Conservation (phyloP, 2,888 invertebrate genomes). For the Abrostola tripartita region DNA sequence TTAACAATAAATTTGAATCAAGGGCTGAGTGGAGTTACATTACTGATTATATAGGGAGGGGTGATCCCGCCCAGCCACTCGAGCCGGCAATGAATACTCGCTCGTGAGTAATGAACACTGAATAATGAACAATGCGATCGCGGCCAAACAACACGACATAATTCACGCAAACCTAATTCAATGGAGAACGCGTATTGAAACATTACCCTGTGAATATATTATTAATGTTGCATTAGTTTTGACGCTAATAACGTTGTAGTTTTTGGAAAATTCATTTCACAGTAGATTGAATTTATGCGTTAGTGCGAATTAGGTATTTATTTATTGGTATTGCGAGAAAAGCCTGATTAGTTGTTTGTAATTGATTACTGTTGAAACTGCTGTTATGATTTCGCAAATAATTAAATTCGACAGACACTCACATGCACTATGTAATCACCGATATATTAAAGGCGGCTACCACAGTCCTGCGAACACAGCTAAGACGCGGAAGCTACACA, state of each 20-base stretch:
- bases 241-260: slow-evolving; percentile 26
- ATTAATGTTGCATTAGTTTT: slow-evolving; percentile 31
- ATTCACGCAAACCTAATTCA: slow-evolving; percentile 56
- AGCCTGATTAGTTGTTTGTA: too few species aligned
- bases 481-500: slow-evolving; percentile 34
- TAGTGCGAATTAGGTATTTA: slow-evolving; percentile 26
- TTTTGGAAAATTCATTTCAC: slow-evolving; percentile 8
- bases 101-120: slow-evolving; percentile 59
- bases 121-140: slow-evolving; percentile 57
- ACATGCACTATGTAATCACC: slow-evolving; percentile 1
- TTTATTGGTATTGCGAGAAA: background rate
- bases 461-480: slow-evolving; percentile 22
- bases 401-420: too few species aligned
- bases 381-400: too few species aligned
- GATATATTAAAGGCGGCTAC: slow-evolving; percentile 21
- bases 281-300: slow-evolving; percentile 23
- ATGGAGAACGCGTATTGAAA: slow-evolving; percentile 48
- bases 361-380: too few species aligned
- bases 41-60: slow-evolving; percentile 34
- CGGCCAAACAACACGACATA: slow-evolving; percentile 57
- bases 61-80: slow-evolving; percentile 34
- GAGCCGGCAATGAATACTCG: slow-evolving; percentile 47
- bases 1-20: slow-evolving; percentile 30
- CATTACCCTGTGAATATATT: slow-evolving; percentile 32
- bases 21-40: slow-evolving; percentile 42